Evolutionary conservation across 2,113 vertebrate genomes (phyloP).

Genomic region (Gulo gulo): DNA sequence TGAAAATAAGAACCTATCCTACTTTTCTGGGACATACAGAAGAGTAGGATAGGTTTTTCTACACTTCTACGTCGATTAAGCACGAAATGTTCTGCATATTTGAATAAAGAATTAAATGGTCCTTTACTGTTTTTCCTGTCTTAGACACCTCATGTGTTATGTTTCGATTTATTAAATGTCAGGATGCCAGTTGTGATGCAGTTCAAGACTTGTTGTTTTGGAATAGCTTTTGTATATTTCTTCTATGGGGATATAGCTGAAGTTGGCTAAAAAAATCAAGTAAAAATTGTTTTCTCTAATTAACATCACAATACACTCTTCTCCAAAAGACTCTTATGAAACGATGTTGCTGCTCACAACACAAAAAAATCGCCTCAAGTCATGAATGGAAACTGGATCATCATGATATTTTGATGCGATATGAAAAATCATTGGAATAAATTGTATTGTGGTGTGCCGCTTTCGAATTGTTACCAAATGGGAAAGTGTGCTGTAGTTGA

Average conservation of each 20-base stretch:
- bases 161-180: constrained; percentile 13
- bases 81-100: background rate
- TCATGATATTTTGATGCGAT: constrained; percentile 24
- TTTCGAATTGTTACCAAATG: background rate
- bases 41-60: background rate
- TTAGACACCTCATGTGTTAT: background rate
- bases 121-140: background rate
- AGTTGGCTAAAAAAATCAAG: background rate
- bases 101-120: background rate
- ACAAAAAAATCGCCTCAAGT: background rate
- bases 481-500: background rate
- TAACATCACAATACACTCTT: background rate
- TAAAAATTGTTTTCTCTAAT: constrained; percentile 41
- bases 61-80: background rate
- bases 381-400: background rate
- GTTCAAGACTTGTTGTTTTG: constrained; percentile 6
- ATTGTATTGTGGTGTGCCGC: background rate
- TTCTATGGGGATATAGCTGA: constrained; percentile 3
- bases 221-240: background rate
- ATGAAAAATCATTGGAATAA: background rate
- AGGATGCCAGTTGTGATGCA: background rate
- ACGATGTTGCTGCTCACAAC: background rate
- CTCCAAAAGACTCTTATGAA: background rate
- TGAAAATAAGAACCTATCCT: background rate
- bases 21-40: background rate